Base-by-base conservation (phyloP, 2,888 invertebrate genomes). In the Merodon equestris region DNA sequence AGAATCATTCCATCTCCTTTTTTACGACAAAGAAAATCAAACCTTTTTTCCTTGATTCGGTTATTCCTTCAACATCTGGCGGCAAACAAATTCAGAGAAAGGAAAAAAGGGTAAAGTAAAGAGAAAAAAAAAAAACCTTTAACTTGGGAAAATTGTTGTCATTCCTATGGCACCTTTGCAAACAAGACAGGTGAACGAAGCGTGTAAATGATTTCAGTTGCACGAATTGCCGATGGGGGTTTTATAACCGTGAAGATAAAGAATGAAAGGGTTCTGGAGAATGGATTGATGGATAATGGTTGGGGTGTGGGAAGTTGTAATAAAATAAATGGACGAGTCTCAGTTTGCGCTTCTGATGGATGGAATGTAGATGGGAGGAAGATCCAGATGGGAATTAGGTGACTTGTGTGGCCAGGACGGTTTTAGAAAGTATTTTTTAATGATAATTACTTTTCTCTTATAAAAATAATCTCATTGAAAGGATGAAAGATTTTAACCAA, bases 111-210 rank as follows among this genome's bases (percentile, higher is more conserved):
- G n/a, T 45, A 54, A 58, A 45, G 14, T 48, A n/a, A n/a, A n/a
- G n/a, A n/a, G n/a, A n/a, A 38, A 18, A 1, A 18, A 40, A 2
- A 7, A 38, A 12, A 47, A 14, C 13, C 45, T 48, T 34, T 51
- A 68, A 58, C 27, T 67, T 58, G 19, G 45, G 60, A 42, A 70
- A 53, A 54, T 48, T 70, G 53, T 70, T 70, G 70, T 70, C 60
- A 61, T 61, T 70, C 53, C 53, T 53, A 61, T 61, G 70, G 70
- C 54, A 60, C 60, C 54, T 54, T 60, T 47, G 34, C 60, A 54
- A 61, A 60, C 60, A 61, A 60, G 60, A 34, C 70, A 70, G 70
- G 70, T 70, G 70, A 60, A 70, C 60, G 60, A 54, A 61, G 70
- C 70, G 47, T 70, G 60, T 61, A 70, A 70, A 70, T 70, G 47